Base-by-base conservation (phyloP, 1,140 invertebrate genomes). In the Ridgeia piscesae region DNA sequence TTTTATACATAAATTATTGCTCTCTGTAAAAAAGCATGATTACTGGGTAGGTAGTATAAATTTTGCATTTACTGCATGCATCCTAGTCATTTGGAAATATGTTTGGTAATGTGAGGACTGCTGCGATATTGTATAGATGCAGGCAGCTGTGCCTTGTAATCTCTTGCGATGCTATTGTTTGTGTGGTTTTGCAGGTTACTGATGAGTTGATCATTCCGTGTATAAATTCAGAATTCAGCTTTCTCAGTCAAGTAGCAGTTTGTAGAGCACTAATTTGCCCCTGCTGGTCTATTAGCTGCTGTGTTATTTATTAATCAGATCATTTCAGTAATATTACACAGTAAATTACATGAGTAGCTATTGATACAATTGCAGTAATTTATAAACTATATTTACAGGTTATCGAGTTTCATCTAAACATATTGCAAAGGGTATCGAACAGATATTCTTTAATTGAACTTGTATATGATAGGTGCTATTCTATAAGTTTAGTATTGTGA, bases 1-100 rank as follows among this genome's bases (percentile, higher is more conserved):
- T 77, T 77, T 77, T 77, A 77, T 77, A 77, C 58, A 77, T 77
- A 77, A 77, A 77, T 77, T 77, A 77, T 77, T 77, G 58, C 58
- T 77, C 27, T 31, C 11, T 77, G 58, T 77, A 77, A 77, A 77
- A 21, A 77, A 27, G 58, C 58, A 77, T 77, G 6, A 31, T 77
- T 77, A 77, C 27, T 21, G 27, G 27, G 27, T 14, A 77, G 11
- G 58, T 77, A 77, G 17, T 77, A 21, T 77, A 17, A 21, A 31
- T 77, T 77, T 17, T 77, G 58, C 58, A 77, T 77, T 4, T 77
- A 31, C 58, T 21, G 11, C 11, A 31, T 77, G 17, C 6, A 77
- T 77, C 58, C 58, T 77, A 77, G 58, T 77, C 58, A 77, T 77
- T 77, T 77, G 58, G 58, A 77, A 77, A 77, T 21, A 77, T 77